Evolutionary conservation across 2,797 vertebrate genomes (phyloP).

Genomic region (Hemitrygon akajei): DNA sequence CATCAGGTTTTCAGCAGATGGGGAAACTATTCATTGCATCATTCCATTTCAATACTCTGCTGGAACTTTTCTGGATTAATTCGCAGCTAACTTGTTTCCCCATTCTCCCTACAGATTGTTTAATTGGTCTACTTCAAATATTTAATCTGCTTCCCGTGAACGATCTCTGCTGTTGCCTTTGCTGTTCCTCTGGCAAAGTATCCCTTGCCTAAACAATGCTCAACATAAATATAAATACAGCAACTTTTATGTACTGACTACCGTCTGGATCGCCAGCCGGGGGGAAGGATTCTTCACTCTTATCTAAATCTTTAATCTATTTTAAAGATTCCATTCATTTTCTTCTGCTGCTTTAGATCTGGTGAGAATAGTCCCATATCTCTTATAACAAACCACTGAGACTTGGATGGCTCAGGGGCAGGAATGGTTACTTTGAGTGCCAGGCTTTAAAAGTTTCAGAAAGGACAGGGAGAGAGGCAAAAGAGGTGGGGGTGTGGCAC

Average conservation of each 20-base stretch:
- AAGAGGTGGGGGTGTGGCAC: too few relatives aligned
- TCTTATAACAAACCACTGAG: background rate
- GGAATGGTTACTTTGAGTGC: too few relatives aligned
- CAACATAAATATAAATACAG: background rate
- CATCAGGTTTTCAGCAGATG: background rate
- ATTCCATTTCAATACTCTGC: background rate
- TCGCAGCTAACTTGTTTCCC: background rate
- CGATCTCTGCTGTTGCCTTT: background rate
- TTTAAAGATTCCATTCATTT: background rate
- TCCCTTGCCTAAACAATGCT: background rate
- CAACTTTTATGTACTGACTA: background rate
- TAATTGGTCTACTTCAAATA: background rate
- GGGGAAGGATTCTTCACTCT: background rate
- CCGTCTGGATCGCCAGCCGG: background rate
- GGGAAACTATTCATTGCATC: background rate
- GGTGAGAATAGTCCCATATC: background rate
- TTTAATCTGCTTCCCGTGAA: background rate
- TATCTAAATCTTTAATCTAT: background rate
- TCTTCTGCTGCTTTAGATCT: background rate
- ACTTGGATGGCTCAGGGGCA: too few relatives aligned
- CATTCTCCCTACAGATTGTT: background rate
- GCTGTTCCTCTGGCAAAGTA: background rate
- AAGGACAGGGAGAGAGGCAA: too few relatives aligned
- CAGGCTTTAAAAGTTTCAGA: too few relatives aligned
- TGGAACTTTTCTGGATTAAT: background rate